Conservation (phyloP, 2,113 vertebrate species). For the Dromaius novaehollandiae region DNA sequence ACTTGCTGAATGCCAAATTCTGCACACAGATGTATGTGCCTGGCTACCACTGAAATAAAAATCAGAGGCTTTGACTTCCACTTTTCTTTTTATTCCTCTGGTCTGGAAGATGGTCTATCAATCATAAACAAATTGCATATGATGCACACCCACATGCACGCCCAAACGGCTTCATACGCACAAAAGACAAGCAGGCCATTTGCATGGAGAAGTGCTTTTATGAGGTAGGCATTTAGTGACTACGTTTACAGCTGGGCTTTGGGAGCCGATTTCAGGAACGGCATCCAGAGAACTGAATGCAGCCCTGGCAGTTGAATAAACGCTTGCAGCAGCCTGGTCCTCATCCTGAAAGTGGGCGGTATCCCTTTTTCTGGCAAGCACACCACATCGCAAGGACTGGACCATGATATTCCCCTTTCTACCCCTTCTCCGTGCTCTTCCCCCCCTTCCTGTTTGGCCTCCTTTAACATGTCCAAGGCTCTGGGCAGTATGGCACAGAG, state of each 20-base stretch:
- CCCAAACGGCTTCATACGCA: slow-evolving; percentile 9
- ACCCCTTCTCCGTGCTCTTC: background rate
- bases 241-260: slow-evolving; percentile 31
- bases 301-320: background rate
- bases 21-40: slow-evolving; percentile 59
- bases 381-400: background rate
- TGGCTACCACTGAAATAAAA: slow-evolving; percentile 71
- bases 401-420: background rate
- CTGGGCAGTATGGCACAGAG: background rate
- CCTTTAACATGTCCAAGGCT: background rate
- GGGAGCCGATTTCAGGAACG: background rate
- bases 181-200: slow-evolving; percentile 12
- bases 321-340: background rate
- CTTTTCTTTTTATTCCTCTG: slow-evolving; percentile 51
- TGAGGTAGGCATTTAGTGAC: slow-evolving; percentile 44
- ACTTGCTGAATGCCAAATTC: slow-evolving; percentile 32
- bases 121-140: background rate
- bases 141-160: background rate
- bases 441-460: background rate
- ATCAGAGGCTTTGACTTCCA: slow-evolving; percentile 72
- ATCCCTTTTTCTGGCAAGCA: slow-evolving; percentile 8
- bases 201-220: slow-evolving; percentile 44
- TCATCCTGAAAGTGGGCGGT: background rate
- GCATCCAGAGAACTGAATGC: slow-evolving; percentile 4
- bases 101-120: slow-evolving; percentile 52